Evolutionary conservation across 2,888 invertebrate species (phyloP), one percentile per base, ranked within the genome.

Genomic region (Andricus curvator): DNA sequence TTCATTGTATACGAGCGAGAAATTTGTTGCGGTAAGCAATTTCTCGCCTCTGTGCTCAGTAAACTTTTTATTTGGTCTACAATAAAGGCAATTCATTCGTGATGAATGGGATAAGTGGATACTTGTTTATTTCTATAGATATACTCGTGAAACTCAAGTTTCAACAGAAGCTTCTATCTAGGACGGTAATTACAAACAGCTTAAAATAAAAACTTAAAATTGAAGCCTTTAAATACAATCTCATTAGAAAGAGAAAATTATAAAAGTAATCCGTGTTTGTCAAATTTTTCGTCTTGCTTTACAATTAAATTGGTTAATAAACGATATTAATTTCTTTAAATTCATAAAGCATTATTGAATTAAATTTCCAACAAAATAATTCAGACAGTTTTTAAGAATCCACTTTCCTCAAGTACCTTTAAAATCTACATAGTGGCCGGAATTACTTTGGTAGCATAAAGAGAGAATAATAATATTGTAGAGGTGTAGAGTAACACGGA

Each of bases 401-500:
- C 4, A 4, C 4, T 15, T 44, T 44, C 15, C 15, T 44, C 44
- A 13, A 15, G 13, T 15, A 15, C 2, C 44, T 15, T 51, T 22
- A 20, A 70, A 44, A 29, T 51, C 11, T 51, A 44, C 37, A 37
- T 37, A 37, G 8, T 74, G 20, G 33, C 33, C 51, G 20, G 6
- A 33, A 51, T 74, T 74, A 29, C 20, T 70, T 70, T 51, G 20
- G 1, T 29, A 20, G 33, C 33, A 56, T 74, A 13, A 48, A 29
- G 8, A 29, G 33, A 56, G 13, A 56, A 74, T 62, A 74, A 74
- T 74, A 56, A 74, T 44, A 13, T 74, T 56, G 33, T 33, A 74
- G 74, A 56, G 56, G 56, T 33, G 70, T 20, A 20, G 51, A 74
- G 51, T 56, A 56, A 56, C 56, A 70, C n/a, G 44, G 74, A 74